Evolutionary conservation across 2,888 invertebrate species (phyloP).

Genomic region (Drosophila acutilabella): DNA sequence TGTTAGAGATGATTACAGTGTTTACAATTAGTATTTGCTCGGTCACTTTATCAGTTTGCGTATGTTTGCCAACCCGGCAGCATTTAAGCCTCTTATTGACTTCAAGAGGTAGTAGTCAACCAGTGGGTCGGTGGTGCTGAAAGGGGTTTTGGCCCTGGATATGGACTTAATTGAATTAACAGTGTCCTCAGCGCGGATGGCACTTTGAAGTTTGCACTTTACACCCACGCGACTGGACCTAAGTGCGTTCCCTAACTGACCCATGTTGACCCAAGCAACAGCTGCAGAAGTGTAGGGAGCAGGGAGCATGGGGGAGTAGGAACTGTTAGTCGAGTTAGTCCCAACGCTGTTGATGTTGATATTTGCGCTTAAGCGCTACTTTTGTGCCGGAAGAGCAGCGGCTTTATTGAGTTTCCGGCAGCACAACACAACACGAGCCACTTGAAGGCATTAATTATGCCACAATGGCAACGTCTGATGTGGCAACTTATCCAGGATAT

Average conservation of each 20-base stretch:
- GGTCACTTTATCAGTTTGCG: constrained; percentile 44
- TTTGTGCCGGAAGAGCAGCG: constrained; percentile 57
- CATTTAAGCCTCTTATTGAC: constrained; percentile 61
- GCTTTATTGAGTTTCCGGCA: constrained; percentile 67
- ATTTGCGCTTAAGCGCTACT: constrained; percentile 65
- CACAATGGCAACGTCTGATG: constrained; percentile 37
- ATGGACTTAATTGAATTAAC: constrained; percentile 77
- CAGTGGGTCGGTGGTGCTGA: not conserved
- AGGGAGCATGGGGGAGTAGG: not conserved
- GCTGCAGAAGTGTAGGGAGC: not conserved
- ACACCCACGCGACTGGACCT: constrained; percentile 28
- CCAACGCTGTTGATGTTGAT: constrained; percentile 66
- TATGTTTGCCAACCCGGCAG: constrained; percentile 48
- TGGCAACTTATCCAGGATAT: constrained; percentile 48
- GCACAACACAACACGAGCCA: constrained; percentile 35
- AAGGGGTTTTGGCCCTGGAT: constrained; percentile 2
- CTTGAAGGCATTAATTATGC: constrained; percentile 72
- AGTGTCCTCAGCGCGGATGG: constrained; percentile 60
- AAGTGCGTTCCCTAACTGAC: constrained; percentile 21
- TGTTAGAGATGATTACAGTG: constrained; percentile 35
- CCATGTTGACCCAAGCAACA: constrained; percentile 58
- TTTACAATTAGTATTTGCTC: constrained; percentile 56
- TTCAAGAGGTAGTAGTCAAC: not conserved
- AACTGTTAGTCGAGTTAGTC: not conserved
- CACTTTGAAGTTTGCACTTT: constrained; percentile 76